These are phyloP conservation scores for Caenorhabditis brenneri DNA, from an alignment of 1,140 invertebrate species.

Conservation along the genomic window DNA sequence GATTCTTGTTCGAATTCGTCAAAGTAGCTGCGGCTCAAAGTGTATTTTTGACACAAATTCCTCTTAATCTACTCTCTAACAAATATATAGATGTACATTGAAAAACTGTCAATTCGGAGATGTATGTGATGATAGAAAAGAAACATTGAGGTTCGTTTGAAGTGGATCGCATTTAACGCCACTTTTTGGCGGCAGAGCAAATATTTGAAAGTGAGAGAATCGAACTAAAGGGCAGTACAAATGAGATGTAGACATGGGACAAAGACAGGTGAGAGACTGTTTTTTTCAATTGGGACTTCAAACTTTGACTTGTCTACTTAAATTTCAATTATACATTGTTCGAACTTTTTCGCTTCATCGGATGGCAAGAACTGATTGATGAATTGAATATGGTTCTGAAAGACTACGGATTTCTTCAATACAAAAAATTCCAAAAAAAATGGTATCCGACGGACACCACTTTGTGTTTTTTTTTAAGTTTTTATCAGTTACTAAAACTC, in stretches of 20 bases:
- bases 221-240: not conserved
- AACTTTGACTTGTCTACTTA: not conserved
- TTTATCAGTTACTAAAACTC: too few relatives aligned
- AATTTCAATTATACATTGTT: too few relatives aligned
- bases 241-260: not conserved
- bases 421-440: not conserved
- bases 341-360: too few relatives aligned
- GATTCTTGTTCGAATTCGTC: not conserved
- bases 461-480: too few relatives aligned
- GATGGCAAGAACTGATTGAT: too few relatives aligned
- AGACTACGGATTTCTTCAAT: not conserved
- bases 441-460: not conserved
- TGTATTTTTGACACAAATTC: too few relatives aligned
- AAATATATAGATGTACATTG: not conserved
- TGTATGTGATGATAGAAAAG: slow-evolving; percentile 10
- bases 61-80: not conserved
- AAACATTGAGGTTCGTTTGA: slow-evolving; percentile 37
- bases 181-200: slow-evolving; percentile 39
- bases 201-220: slow-evolving; percentile 20
- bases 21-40: too few relatives aligned
- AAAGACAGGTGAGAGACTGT: not conserved
- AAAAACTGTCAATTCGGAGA: not conserved
- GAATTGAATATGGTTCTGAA: too few relatives aligned
- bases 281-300: not conserved
- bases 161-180: slow-evolving; percentile 43